A percentile compares a stretch with the other conserved stretches of the same genome.
Conservation (phyloP, 1,140 invertebrate genomes). For the Asobara japonica region DNA sequence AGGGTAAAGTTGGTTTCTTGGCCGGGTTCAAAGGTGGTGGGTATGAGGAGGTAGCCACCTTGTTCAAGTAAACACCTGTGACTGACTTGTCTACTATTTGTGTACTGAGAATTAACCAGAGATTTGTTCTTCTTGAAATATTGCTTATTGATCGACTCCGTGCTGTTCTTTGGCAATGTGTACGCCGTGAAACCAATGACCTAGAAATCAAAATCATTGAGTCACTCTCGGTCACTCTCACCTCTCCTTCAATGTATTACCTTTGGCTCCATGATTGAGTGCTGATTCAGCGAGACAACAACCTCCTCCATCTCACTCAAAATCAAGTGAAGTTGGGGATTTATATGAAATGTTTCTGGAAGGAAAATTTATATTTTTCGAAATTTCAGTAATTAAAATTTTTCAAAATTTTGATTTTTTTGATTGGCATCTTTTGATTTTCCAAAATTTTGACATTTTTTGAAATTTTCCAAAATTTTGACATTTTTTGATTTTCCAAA, state of each 20-base stretch:
- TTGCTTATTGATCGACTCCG: slow-evolving; percentile 74
- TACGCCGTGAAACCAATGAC: slow-evolving; percentile 94
- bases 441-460: too few species aligned
- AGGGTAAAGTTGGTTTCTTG: slow-evolving; percentile 89
- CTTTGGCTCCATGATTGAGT: slow-evolving; percentile 91
- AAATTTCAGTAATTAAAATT: too few species aligned
- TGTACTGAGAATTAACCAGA: slow-evolving; percentile 89
- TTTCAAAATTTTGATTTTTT: too few species aligned
- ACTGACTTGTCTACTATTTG: slow-evolving; percentile 89
- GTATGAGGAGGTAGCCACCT: slow-evolving; percentile 86
- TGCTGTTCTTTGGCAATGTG: slow-evolving; percentile 76
- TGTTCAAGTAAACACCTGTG: slow-evolving; percentile 83
- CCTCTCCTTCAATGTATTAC: slow-evolving; percentile 53
- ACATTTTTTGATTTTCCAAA: too few species aligned
- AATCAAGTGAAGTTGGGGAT: slow-evolving; percentile 86
- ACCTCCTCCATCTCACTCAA: slow-evolving; percentile 86
- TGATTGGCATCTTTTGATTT: too few species aligned
- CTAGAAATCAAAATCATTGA: slow-evolving; percentile 51
- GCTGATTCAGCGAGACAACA: slow-evolving; percentile 88
- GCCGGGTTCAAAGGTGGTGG: slow-evolving; percentile 91
- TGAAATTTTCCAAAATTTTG: too few species aligned
- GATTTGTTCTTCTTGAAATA: slow-evolving; percentile 92
- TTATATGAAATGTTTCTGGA: slow-evolving; percentile 92
- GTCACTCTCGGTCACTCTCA: neutral
- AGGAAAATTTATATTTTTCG: slow-evolving; percentile 31